Percentiles rank a stretch among this genome's conserved stretches.
phyloP scores from a whole-genome alignment of 1,140 invertebrate species.

The Megalopta genalis region DNA sequence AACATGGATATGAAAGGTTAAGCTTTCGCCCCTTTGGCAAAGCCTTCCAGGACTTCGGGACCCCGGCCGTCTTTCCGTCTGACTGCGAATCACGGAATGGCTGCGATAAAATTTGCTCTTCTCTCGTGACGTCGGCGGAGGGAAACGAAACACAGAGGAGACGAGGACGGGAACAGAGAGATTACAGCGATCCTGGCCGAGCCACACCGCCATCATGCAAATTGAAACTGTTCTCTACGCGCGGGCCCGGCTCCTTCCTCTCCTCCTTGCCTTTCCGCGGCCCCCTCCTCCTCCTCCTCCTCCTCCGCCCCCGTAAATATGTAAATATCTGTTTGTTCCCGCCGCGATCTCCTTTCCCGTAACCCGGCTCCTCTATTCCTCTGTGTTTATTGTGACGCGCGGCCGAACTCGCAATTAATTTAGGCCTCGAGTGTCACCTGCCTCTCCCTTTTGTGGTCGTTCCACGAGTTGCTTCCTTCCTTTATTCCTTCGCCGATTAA shows the following conservation, averaged over 20 bases:
- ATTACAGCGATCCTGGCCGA: slow-evolving; percentile 58
- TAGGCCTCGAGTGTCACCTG: slow-evolving; percentile 30
- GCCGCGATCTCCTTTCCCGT: slow-evolving; percentile 14
- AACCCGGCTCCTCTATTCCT: not conserved
- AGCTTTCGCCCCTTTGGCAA: slow-evolving; percentile 52
- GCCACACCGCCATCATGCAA: slow-evolving; percentile 58
- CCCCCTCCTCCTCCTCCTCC: no score
- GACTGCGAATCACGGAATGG: slow-evolving; percentile 31
- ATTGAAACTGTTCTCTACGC: slow-evolving; percentile 46
- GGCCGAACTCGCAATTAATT: slow-evolving; percentile 34
- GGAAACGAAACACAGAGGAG: not conserved
- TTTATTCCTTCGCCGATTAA: not conserved
- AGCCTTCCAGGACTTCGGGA: slow-evolving; percentile 47
- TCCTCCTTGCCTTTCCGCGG: no score
- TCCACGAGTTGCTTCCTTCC: not conserved
- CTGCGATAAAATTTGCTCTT: slow-evolving; percentile 66
- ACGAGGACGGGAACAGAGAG: slow-evolving; percentile 7
- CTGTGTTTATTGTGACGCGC: slow-evolving; percentile 28
- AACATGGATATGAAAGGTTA: slow-evolving; percentile 60
- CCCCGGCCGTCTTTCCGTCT: slow-evolving; percentile 29
- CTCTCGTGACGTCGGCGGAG: slow-evolving; percentile 51
- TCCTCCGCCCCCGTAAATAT: slow-evolving; percentile 23
- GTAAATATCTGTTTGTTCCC: slow-evolving; percentile 38
- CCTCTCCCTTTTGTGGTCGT: slow-evolving; percentile 11
- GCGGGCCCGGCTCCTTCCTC: not conserved